Evolutionary conservation across 2,888 invertebrate genomes (phyloP).

Genomic region (Nymphalis polychloros): DNA sequence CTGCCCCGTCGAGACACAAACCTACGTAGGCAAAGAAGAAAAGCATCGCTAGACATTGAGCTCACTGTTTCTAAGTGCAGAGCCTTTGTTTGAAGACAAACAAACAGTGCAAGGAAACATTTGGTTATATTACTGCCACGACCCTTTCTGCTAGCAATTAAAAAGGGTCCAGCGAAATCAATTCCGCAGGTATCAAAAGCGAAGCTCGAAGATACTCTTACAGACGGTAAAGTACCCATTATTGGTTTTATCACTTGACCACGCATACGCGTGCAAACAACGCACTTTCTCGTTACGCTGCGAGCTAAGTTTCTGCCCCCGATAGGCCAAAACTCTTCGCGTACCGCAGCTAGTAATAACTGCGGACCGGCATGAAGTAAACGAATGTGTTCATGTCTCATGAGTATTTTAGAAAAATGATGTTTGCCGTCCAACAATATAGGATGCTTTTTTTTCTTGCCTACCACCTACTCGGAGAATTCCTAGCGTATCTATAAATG

Average conservation of each 20-base stretch:
- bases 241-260: constrained; percentile 20
- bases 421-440: too few species aligned
- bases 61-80: constrained; percentile 29
- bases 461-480: not conserved
- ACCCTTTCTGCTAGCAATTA: not conserved
- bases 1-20: constrained; percentile 30
- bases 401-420: not conserved
- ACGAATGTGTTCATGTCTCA: too few species aligned
- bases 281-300: not conserved
- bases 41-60: constrained; percentile 20
- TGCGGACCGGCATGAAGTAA: not conserved
- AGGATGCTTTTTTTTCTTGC: not conserved
- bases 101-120: constrained; percentile 25
- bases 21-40: constrained; percentile 20
- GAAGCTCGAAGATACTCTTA: not conserved
- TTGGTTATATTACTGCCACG: constrained; percentile 14
- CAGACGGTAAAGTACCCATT: constrained; percentile 21
- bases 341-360: not conserved
- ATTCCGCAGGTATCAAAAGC: constrained; percentile 17
- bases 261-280: too few species aligned
- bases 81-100: constrained; percentile 26
- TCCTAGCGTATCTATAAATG: too few species aligned
- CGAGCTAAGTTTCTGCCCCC: not conserved
- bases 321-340: not conserved
- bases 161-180: constrained; percentile 29